Evolutionary conservation across 1,140 invertebrate species (phyloP).

Genomic region (Yoshiicerus persimilis): DNA sequence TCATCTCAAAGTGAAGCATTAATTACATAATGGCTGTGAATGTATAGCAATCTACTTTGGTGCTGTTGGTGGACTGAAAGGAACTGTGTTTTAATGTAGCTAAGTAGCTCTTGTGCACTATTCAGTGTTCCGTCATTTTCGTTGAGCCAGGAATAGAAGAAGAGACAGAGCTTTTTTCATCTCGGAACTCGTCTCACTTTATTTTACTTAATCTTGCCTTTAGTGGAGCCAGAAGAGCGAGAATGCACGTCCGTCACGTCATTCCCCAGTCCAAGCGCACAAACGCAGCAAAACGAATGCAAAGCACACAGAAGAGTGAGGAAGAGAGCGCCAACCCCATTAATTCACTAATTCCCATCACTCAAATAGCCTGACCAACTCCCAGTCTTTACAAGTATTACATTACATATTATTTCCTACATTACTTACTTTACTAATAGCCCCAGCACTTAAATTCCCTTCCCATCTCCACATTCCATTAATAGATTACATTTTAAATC

Average conservation of each 20-base stretch:
- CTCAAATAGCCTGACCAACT: neutral
- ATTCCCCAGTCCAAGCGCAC: neutral
- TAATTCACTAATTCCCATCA: neutral
- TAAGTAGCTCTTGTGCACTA: neutral
- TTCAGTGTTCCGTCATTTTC: neutral
- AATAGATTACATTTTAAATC: neutral
- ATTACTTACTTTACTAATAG: neutral
- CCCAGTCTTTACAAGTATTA: neutral
- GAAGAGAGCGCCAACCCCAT: neutral
- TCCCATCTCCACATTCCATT: neutral
- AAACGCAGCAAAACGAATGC: neutral
- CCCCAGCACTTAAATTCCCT: too few relatives aligned
- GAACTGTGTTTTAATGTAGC: neutral
- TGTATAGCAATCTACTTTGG: neutral
- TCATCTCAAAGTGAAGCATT: constrained; percentile 40
- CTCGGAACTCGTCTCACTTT: neutral
- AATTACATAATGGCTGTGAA: constrained; percentile 37
- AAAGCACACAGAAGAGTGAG: neutral
- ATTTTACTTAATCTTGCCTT: constrained; percentile 17
- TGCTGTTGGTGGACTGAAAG: neutral
- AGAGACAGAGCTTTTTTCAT: constrained; percentile 2
- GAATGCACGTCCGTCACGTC: neutral
- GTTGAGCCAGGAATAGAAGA: neutral
- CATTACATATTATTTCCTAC: neutral
- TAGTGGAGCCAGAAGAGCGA: neutral